Base-by-base conservation (phyloP, 2,797 vertebrate genomes). In the Characodon lateralis region DNA sequence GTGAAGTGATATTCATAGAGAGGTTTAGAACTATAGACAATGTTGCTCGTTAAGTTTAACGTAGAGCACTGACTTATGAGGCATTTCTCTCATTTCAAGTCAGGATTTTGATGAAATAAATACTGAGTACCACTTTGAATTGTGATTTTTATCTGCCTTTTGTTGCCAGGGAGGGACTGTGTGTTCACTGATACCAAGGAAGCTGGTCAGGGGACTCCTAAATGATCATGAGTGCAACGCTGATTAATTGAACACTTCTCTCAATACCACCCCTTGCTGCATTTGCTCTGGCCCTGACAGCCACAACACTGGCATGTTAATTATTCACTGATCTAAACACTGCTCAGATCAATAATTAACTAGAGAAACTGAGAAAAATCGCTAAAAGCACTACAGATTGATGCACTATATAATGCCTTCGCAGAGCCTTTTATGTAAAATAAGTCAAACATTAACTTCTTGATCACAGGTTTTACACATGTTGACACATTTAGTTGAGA, bases 261-360 rank as follows among this genome's bases (percentile, higher is more conserved):
- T 93, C 83, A 88, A 93, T 93, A 93, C 92, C 91, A 93, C 89
- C 87, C 79, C 76, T 82, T 75, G 87, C 86, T 77, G 83, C 79
- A 73, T 90, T 88, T 71, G 50, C 82, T 89, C 66, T n/a, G 59
- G 58, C 76, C 88, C 87, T 88, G 83, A 91, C 89, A 88, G 78
- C 82, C 85, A 73, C 84, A 89, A 89, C 80, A 87, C 78, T 58
- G 86, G 76, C 82, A 58, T 89, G 85, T 95, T 89, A 94, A 94
- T 91, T 93, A 94, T 94, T 95, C 80, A 95, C 84, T 13, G 77
- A 78, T 89, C 83, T 87, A 92, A 93, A 91, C 85, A 86, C 75
- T 71, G 68, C 83, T 84, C 80, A 85, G 87, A 93, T 94, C 85
- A 93, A 94, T 94, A 92, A 93, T 93, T 93, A 88, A 94, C 80